Evolutionary conservation across 2,113 vertebrate species (phyloP), one percentile per base, ranked within the genome.

Genomic region (Holacanthus passer): DNA sequence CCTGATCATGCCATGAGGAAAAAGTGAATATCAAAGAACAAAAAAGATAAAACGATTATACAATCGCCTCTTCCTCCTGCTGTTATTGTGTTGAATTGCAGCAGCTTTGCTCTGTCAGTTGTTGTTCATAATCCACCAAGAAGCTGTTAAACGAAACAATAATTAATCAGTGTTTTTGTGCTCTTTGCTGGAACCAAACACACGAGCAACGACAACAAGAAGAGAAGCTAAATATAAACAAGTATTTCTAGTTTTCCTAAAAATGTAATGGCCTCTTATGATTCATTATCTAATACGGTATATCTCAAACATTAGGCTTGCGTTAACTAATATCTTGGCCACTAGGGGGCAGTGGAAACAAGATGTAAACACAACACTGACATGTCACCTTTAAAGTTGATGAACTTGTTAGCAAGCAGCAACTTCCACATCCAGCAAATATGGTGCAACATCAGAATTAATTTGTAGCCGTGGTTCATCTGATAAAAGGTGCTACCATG

Each of bases 81-180:
- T 82, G 69, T 62, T 31, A 58, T 19, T 64, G 47, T 72, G 84
- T 52, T 60, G 35, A 82, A 50, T 7, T 24, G 79, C 48, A 56
- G 52, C 62, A 56, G 0, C 67, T 63, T 47, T 27, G 27, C 58
- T 69, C 62, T 10, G 81, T 94, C 88, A 94, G 90, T 94, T 94
- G 91, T 94, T 94, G 91, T 94, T 94, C 93, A 94, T 94, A 60
- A 94, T 94, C 93, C 93, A 94, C 93, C 93, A 94, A 47, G 93
- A 94, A 12, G 93, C 93, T 94, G 90, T 39, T 47, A 60, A 83
- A 81, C 5, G 5, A 87, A 90, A 81, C 22, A 73, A 56, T 13
- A 63, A 77, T 27, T 4, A 35, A 55, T 84, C 43, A 87, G 4
- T 74, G 10, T 7, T 70, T 48, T 82, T n/a, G 32, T 41, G 32